A percentile compares a stretch with the other conserved stretches of the same genome.
Conservation (phyloP, 2,113 vertebrate genomes). For the Canis aureus region DNA sequence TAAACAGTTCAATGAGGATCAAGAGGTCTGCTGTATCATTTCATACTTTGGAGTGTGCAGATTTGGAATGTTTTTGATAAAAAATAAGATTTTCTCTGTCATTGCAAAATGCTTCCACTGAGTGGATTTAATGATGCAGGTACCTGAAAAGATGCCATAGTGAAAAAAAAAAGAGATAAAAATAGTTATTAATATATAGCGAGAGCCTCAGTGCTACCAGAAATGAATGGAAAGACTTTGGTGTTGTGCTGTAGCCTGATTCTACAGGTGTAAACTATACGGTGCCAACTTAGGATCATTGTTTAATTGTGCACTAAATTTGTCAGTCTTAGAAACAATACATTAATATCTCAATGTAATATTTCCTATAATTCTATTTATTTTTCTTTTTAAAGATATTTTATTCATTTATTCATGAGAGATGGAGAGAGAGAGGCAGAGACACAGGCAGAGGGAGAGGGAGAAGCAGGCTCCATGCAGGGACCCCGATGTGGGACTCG, state of each 20-base stretch:
- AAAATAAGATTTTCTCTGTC: neutral
- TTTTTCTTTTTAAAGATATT: neutral
- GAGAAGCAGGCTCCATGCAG: neutral
- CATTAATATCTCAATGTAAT: neutral
- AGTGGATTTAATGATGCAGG: neutral
- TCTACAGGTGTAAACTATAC: accelerated
- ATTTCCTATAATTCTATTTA: neutral
- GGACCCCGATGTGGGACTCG: accelerated
- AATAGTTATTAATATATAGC: accelerated
- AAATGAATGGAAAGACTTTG: accelerated
- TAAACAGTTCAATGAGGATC: neutral
- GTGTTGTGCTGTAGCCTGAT: accelerated
- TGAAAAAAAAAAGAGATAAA: neutral
- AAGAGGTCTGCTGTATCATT: accelerated
- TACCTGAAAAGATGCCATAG: neutral
- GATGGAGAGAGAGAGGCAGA: no score
- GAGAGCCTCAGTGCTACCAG: neutral
- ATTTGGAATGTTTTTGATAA: neutral
- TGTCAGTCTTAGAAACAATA: neutral
- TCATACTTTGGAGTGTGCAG: neutral
- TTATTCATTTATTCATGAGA: neutral
- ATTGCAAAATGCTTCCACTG: neutral
- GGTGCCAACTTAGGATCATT: no score
- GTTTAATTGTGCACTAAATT: neutral
- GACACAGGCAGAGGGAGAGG: neutral